Base-by-base conservation (phyloP, 2,888 invertebrate species). In the Odontothrips loti region DNA sequence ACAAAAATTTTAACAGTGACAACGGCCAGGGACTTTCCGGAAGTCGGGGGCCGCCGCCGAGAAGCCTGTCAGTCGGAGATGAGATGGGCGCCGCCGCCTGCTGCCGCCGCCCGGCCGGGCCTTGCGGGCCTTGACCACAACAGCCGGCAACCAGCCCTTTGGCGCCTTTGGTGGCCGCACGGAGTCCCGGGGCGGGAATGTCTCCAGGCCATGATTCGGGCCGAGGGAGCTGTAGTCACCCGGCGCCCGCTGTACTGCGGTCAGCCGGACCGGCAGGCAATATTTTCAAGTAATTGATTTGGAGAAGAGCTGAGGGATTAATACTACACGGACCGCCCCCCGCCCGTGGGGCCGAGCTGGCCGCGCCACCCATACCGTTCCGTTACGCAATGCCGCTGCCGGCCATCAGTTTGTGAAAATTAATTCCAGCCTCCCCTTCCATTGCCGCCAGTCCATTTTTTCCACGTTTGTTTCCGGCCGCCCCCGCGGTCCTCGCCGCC, bases 301-400 rank as follows among this genome's bases (percentile, higher is more conserved):
- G 68, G 68, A 75, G 68, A 75, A 23, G 68, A 75, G 68, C 68
- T 75, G 58, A 58, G 20, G 58, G 58, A 58, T 58, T 75, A 75
- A 75, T 75, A 75, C 68, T 10, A 27, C 68, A 9, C 23, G 68
- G 12, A 1, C 8, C 23, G 58, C 23, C 68, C 9, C 23, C 68
- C 68, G 12, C 3, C 27, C 68, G 17, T 12, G 3, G 15, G 17
- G 51, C 51, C 68, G 10, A 20, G 68, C 23, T 23, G 51, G 51
- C 1, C 51, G 51, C n/a, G 58, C 15, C 17, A 17, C 20, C 58
- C 58, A 58, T 43, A 43, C 34, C 34, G 34, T 43, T 43, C 34
- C 34, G 34, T 43, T 43, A 43, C 34, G 34, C 34, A 43, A 43
- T 43, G 34, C 58, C 58, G 17, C 2, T 43, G 34, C 58, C 58